Evolutionary conservation across 2,888 invertebrate species (phyloP), one percentile per base, ranked within the genome.

Genomic region (Harpalus rubripes): DNA sequence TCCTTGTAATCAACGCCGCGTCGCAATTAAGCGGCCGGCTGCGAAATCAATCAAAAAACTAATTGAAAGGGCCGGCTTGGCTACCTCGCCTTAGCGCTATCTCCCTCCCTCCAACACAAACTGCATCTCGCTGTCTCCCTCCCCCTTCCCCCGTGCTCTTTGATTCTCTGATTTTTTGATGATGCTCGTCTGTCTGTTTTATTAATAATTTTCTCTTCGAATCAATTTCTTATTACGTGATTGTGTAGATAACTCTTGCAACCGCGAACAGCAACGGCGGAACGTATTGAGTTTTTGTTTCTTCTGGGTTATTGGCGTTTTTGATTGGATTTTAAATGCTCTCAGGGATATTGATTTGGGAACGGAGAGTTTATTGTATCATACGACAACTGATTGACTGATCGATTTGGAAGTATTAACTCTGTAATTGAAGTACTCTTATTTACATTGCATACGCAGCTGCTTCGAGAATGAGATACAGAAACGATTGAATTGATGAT

Each of bases 11-110:
- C 91, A 91, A 91, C 90, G 90, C 90, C 90, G 80, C 81, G 63
- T 85, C 90, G 90, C 91, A 90, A 91, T 91, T 91, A 91, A 90
- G 89, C 89, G 88, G 88, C 89, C 89, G 90, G 90, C 90, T 89
- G 89, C 90, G 89, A 90, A 90, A 90, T 90, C 90, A 90, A 91
- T 91, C 90, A 91, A 91, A 91, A 91, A 91, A 90, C 90, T 91
- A 91, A 91, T 91, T 91, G 91, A 91, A 91, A 90, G 90, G 90
- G 90, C 89, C 89, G 78, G 58, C 78, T 56, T 56, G 22, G 76
- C 78, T 78, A 74, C 72, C 72, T 78, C 78, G 76, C 22, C 76
- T 90, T 89, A 52, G 88, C 89, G 90, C 90, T 89, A 90, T 89
- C 44, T 18, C 41, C 44, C 72, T 74, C 52, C 1, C 72, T 74